These are phyloP conservation scores for Rhinatrema bivittatum DNA, from an alignment of 2,797 vertebrate species.

Conservation along the genomic window DNA sequence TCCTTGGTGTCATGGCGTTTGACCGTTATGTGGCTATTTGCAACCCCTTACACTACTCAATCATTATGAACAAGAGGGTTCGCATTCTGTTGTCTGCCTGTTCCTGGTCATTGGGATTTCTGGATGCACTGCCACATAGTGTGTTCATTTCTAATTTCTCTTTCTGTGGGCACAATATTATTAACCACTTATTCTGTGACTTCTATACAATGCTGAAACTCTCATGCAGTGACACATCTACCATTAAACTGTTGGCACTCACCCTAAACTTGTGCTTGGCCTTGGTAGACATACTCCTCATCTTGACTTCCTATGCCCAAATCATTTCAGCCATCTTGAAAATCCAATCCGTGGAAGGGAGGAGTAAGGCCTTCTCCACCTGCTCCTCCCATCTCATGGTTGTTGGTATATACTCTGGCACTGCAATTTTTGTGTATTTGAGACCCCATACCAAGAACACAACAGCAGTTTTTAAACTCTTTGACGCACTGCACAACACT, in stretches of 20 bases:
- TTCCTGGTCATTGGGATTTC: constrained; percentile 17
- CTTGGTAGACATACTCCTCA: constrained; percentile 1
- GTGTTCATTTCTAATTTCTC: constrained; percentile 20
- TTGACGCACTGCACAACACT: constrained; percentile 22
- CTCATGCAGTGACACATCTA: constrained; percentile 7
- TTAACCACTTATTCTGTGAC: constrained; percentile 30
- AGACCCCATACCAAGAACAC: constrained; percentile 3
- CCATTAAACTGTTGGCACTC: constrained; percentile 10
- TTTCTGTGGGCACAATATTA: constrained; percentile 22
- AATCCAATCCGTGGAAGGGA: constrained; percentile 3
- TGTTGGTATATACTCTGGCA: constrained; percentile 19
- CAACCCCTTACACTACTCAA: constrained; percentile 20
- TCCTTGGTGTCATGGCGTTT: constrained; percentile 26
- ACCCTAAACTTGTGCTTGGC: constrained; percentile 8
- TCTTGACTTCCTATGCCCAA: constrained; percentile 14
- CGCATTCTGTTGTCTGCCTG: background rate
- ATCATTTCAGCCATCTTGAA: constrained; percentile 15
- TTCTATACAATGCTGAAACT: constrained; percentile 9
- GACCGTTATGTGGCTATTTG: constrained; percentile 15
- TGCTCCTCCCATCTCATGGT: constrained; percentile 25
- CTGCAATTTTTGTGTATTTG: constrained; percentile 8
- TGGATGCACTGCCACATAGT: constrained; percentile 17
- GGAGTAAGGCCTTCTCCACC: constrained; percentile 25
- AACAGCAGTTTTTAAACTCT: constrained; percentile 5
- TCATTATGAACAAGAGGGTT: constrained; percentile 6